Conservation (phyloP, 2,113 vertebrate species). For the Bos javanicus region DNA sequence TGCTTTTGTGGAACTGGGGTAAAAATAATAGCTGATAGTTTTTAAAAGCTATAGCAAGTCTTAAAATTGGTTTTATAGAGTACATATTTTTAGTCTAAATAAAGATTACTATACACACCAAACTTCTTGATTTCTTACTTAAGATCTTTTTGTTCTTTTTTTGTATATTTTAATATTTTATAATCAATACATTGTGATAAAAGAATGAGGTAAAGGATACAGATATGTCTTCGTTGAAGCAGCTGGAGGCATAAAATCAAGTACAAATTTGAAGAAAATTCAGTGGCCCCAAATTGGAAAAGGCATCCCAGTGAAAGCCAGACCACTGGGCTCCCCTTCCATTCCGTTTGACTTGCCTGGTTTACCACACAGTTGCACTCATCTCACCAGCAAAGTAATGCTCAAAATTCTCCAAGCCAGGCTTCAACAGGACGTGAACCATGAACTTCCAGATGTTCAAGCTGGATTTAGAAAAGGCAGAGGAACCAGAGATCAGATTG, state of each 20-base stretch:
- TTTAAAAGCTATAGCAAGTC: not conserved
- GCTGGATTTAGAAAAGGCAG: not conserved
- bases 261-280: not conserved
- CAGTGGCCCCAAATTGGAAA: not conserved
- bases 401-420: not conserved
- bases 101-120: not conserved
- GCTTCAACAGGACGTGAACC: not conserved
- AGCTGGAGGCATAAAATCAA: constrained; percentile 2
- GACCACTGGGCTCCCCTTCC: not conserved
- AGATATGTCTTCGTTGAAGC: not conserved
- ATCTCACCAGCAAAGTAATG: not conserved
- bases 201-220: not conserved
- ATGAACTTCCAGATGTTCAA: not conserved
- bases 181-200: not conserved
- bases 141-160: not conserved
- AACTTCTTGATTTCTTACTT: not conserved
- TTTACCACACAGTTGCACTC: not conserved
- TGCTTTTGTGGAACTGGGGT: constrained; percentile 99
- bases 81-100: not conserved
- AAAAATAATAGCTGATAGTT: constrained; percentile 45
- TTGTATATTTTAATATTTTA: constrained; percentile 23
- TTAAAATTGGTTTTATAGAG: not conserved
- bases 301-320: not conserved
- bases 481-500: not conserved
- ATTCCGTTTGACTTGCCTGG: not conserved